These are phyloP conservation scores for Rhynchonycteris naso DNA, from an alignment of 2,797 vertebrate genomes.

Conservation along the genomic window DNA sequence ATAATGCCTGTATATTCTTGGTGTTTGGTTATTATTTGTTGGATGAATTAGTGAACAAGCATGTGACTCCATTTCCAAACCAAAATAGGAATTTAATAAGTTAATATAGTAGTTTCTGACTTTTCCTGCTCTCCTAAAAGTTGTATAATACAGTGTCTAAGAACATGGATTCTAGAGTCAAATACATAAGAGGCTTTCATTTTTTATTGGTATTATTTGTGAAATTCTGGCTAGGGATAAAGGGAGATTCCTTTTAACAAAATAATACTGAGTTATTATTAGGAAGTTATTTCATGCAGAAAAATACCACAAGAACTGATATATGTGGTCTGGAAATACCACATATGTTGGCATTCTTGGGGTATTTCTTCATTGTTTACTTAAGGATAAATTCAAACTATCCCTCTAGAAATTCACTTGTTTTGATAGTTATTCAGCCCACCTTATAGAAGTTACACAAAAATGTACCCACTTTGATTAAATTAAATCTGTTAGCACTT, in stretches of 20 bases:
- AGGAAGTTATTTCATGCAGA: conserved; percentile 39
- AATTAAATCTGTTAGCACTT: neutral
- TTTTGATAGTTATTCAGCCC: neutral
- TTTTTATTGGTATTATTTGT: neutral
- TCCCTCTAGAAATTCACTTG: neutral
- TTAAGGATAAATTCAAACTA: conserved; percentile 28
- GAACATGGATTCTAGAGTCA: too few relatives aligned
- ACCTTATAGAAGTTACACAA: neutral
- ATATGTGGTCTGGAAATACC: neutral
- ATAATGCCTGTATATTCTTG: neutral
- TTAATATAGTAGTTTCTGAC: neutral
- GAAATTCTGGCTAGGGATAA: neutral
- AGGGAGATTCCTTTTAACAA: neutral
- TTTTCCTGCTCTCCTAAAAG: neutral
- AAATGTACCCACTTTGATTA: neutral
- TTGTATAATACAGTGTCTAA: neutral
- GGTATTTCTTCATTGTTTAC: neutral
- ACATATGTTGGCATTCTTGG: neutral
- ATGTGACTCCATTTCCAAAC: neutral
- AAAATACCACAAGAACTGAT: neutral
- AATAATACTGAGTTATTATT: conserved; percentile 39
- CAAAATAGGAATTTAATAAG: conserved; percentile 15
- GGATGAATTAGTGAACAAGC: conserved; percentile 1
- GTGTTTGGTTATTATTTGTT: neutral
- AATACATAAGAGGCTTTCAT: neutral